Evolutionary conservation across 2,797 vertebrate genomes (phyloP), one percentile per base, ranked within the genome.

Genomic region (Glossophaga mutica): DNA sequence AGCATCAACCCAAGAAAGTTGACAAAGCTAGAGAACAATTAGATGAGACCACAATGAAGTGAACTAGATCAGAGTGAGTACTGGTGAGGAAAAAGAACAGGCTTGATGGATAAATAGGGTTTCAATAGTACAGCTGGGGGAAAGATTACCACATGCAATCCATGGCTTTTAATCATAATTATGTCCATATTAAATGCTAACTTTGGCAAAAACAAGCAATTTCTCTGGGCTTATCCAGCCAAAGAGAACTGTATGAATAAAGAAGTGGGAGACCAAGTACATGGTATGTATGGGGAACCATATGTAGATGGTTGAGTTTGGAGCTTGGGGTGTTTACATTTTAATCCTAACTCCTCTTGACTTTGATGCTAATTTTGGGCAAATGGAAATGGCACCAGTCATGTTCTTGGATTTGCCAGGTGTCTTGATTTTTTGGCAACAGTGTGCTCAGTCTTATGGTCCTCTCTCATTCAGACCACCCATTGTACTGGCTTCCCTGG

Each of bases 131-230:
- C 81, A 83, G 81, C 48, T 12, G 19, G 4, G 9, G 39, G 76
- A 26, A 71, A 42, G 62, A 59, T 37, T 18, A 44, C 57, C 74
- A 90, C 81, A n/a, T 76, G 88, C 46, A 21, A 76, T n/a, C 84
- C 77, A 39, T 92, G 37, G 52, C 10, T 65, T 87, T 74, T 78
- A 87, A 85, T 48, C 82, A 81, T 59, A 92, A 92, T 94, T 65
- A 87, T 73, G 93, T 86, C 92, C 85, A 91, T 83, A 79, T 84
- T 79, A 86, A 94, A 87, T 97, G 96, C 87, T 94, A 96, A 89
- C 70, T 88, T 92, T 96, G 88, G 74, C 68, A 95, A 91, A 95
- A 92, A 79, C 85, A 92, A 96, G 87, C 68, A 87, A 65, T 85
- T 94, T 94, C 29, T 22, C 83, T 67, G 39, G 55, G 55, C 29